Percentiles rank a stretch among this genome's conserved stretches.
Conservation (phyloP, 2,888 invertebrate species). For the Cheilosia urbana region DNA sequence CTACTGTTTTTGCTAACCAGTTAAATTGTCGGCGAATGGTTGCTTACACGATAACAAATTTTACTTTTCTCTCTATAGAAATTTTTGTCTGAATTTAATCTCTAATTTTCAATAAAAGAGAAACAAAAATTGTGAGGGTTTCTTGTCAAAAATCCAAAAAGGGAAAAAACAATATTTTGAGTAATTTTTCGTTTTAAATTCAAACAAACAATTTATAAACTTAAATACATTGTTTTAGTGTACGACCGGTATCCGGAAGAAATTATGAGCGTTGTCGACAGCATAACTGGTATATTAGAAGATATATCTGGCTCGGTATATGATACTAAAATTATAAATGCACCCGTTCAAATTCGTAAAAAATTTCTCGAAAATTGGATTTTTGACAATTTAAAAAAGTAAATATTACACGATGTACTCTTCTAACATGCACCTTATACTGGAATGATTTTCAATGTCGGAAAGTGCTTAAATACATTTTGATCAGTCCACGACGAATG, state of each 20-base stretch:
- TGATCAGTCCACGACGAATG: too few species aligned
- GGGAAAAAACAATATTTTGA: not conserved
- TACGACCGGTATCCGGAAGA: conserved; percentile 52
- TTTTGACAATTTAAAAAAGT: conserved; percentile 73
- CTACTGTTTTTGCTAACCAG: not conserved
- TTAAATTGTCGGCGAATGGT: not conserved
- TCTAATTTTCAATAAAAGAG: too few species aligned
- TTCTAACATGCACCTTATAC: conserved; percentile 10
- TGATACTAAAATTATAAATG: conserved; percentile 54
- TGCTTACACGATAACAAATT: not conserved
- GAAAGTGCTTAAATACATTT: too few species aligned
- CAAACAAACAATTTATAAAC: not conserved
- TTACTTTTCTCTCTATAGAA: not conserved
- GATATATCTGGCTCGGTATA: conserved; percentile 46
- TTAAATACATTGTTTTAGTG: conserved; percentile 47
- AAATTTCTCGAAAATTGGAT: conserved; percentile 73
- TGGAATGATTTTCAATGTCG: too few species aligned
- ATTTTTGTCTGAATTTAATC: too few species aligned
- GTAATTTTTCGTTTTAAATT: not conserved
- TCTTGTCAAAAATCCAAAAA: conserved; percentile 69
- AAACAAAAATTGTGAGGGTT: not conserved
- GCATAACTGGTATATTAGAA: conserved; percentile 49
- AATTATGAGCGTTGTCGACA: conserved; percentile 60
- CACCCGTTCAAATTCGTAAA: conserved; percentile 44
- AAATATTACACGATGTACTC: conserved; percentile 47